Percentiles rank a stretch among this genome's conserved stretches.
phyloP scores from a whole-genome alignment of 2,113 vertebrate genomes.

The Psephotus haematonotus region DNA sequence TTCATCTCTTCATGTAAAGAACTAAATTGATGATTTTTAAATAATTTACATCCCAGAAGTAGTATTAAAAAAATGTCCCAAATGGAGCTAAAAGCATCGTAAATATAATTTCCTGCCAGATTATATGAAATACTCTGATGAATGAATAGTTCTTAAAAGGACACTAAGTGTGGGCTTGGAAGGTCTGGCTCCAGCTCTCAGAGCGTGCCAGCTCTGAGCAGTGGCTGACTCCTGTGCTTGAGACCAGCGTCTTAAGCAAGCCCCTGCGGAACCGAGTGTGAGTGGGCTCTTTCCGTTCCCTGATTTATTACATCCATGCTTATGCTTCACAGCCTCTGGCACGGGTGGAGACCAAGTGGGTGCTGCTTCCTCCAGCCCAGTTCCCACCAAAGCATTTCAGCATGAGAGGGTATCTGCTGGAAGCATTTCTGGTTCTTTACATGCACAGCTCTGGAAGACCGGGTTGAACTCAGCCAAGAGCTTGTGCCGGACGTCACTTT shows the following conservation, averaged over 20 bases:
- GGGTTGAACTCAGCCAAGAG: neutral
- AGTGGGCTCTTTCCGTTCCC: neutral
- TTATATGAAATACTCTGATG: constrained; percentile 24
- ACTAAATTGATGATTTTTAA: constrained; percentile 69
- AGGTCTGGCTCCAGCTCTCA: neutral
- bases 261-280: neutral
- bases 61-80: constrained; percentile 62
- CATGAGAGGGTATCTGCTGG: no score
- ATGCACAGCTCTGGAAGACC: neutral
- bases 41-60: constrained; percentile 70
- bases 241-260: neutral
- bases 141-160: constrained; percentile 45
- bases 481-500: neutral
- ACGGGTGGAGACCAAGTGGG: neutral
- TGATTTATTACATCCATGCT: neutral
- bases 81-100: constrained; percentile 76
- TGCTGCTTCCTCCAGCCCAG: neutral
- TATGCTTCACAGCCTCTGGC: neutral
- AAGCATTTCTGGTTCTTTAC: neutral
- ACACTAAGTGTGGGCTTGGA: constrained; percentile 8
- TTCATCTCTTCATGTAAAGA: constrained; percentile 44
- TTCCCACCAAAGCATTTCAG: neutral
- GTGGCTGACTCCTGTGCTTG: neutral
- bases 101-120: constrained; percentile 65
- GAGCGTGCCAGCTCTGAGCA: neutral